Evolutionary conservation across 2,113 vertebrate genomes (phyloP), one percentile per base, ranked within the genome.

Genomic region (Chaetops frenatus): DNA sequence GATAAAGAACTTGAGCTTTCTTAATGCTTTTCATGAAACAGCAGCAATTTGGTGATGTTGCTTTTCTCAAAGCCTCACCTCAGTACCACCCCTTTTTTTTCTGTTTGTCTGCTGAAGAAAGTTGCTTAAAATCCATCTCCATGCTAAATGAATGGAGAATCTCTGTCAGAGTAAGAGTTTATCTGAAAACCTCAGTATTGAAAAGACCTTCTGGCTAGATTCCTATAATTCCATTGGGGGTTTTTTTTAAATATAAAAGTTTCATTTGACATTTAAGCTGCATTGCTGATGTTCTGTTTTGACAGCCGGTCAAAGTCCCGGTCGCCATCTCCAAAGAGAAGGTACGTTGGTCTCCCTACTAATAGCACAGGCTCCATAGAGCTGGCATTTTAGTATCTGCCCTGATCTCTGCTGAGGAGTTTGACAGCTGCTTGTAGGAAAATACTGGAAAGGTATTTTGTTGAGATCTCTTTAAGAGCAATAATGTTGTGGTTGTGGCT

Each of bases 301-400:
- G 85, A 96, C 97, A 98, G 98, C 96, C 98, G 97, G 56, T 98
- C 98, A 61, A 98, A 98, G 97, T 98, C 98, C 94, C 98, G 97
- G 94, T 98, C 98, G 47, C 97, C 98, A 62, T 98, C 98, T 98
- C 97, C 98, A 97, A 99, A 98, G 97, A 98, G 98, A 98, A 98
- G 98, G 98, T 99, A 98, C 18, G 98, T 97, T 96, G 67, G 73
- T 88, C 45, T 93, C 90, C 36, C 88, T 94, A 2, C 61, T 81
- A 23, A 24, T 35, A 71, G 61, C 4, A 7, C 4, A 86, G 72
- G 6, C 27, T 57, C 31, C 0, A 0, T 56, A 81, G 61, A 71
- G 40, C 58, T 85, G 73, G n/a, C 31, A 56, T 44, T 88, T 23
- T 50, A 54, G 61, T 57, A 2, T 45, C 71, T 88, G 74, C 80